These are phyloP conservation scores for Pteria penguin DNA, from an alignment of 2,888 invertebrate genomes.

Conservation along the genomic window DNA sequence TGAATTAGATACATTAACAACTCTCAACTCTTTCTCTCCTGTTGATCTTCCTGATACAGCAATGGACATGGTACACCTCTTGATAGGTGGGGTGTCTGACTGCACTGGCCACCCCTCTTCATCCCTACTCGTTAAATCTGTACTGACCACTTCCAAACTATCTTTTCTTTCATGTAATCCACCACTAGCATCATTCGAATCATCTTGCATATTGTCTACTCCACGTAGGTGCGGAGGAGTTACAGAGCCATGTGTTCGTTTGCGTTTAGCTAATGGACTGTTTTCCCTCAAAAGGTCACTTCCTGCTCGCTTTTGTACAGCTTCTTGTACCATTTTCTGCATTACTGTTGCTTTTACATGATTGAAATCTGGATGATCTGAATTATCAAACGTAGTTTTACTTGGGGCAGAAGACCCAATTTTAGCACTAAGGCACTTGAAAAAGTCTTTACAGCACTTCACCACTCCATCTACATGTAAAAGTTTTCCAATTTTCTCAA, in stretches of 20 bases:
- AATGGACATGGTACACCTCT: neutral
- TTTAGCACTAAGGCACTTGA: constrained; percentile 21
- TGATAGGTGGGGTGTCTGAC: neutral
- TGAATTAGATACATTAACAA: too few relatives aligned
- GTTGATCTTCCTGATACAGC: neutral
- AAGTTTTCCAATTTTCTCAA: constrained; percentile 42
- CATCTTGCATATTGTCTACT: neutral
- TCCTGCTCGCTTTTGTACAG: neutral
- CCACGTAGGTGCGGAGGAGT: neutral
- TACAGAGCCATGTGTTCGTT: neutral
- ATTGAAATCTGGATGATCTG: constrained; percentile 41
- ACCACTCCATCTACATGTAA: constrained; percentile 46
- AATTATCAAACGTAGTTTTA: constrained; percentile 3
- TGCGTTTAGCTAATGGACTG: neutral
- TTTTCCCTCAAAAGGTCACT: neutral
- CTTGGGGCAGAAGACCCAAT: constrained; percentile 5
- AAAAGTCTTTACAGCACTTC: constrained; percentile 45
- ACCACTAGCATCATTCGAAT: neutral
- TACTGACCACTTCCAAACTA: neutral
- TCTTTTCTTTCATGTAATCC: neutral
- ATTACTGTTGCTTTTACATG: constrained; percentile 41
- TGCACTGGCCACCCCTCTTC: neutral
- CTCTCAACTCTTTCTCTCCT: neutral
- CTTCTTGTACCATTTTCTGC: neutral
- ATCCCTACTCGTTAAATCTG: neutral